phyloP scores from a whole-genome alignment of 2,113 vertebrate genomes.

The Bufo gargarizans region DNA sequence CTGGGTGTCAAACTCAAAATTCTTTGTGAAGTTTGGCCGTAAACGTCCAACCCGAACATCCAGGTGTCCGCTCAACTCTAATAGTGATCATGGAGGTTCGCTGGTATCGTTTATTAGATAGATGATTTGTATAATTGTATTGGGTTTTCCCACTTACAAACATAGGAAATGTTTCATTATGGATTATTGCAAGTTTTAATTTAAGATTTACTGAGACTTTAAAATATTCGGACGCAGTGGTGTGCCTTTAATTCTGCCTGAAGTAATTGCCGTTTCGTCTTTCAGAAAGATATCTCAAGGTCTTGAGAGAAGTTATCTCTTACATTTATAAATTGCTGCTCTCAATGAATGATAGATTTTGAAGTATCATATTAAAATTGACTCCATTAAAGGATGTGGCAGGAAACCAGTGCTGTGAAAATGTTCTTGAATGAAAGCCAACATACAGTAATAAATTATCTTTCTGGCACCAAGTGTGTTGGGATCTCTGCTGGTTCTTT shows the following conservation, averaged over 20 bases:
- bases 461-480: constrained; percentile 38
- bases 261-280: background rate
- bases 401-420: constrained; percentile 56
- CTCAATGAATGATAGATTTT: constrained; percentile 30
- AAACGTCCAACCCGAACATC: too few relatives aligned
- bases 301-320: constrained; percentile 19
- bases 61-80: too few relatives aligned
- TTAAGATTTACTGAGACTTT: too few relatives aligned
- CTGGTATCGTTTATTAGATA: too few relatives aligned
- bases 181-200: too few relatives aligned
- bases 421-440: constrained; percentile 54
- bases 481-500: constrained; percentile 31
- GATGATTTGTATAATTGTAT: too few relatives aligned
- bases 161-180: too few relatives aligned
- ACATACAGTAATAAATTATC: constrained; percentile 50
- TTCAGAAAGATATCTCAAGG: background rate
- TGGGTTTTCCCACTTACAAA: too few relatives aligned
- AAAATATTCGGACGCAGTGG: background rate
- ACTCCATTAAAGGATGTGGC: constrained; percentile 50
- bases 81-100: too few relatives aligned
- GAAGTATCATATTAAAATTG: constrained; percentile 47
- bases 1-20: too few relatives aligned
- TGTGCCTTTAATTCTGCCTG: background rate
- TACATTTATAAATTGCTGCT: background rate
- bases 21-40: too few relatives aligned